These are phyloP conservation scores for Thalpophila matura DNA, from an alignment of 2,888 invertebrate genomes.

Conservation along the genomic window DNA sequence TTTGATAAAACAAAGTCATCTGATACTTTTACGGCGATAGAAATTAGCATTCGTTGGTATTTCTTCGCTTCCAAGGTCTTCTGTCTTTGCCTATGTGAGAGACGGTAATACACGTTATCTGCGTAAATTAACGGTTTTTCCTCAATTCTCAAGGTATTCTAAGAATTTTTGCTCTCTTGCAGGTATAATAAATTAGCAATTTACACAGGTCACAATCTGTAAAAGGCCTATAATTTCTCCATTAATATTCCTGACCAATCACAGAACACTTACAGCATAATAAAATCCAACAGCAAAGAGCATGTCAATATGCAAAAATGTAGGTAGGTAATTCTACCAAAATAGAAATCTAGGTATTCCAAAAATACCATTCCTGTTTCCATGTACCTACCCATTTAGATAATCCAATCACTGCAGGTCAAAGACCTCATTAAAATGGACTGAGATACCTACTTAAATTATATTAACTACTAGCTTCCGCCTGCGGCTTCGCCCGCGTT, in stretches of 20 bases:
- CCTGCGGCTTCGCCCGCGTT: too few species aligned
- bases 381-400: background rate
- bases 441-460: conserved; percentile 2
- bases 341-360: conserved; percentile 10
- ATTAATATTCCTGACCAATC: conserved; percentile 17
- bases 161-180: background rate
- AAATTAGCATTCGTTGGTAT: conserved; percentile 30
- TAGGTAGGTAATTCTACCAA: background rate
- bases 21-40: conserved; percentile 49
- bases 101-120: conserved; percentile 17
- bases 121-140: conserved; percentile 38
- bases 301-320: background rate
- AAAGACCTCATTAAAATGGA: conserved; percentile 1
- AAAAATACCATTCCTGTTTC: background rate
- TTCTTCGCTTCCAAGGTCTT: conserved; percentile 54
- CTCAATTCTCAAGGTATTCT: conserved; percentile 13
- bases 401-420: background rate
- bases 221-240: background rate
- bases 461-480: too few species aligned
- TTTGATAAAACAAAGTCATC: conserved; percentile 54
- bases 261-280: background rate
- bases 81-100: conserved; percentile 52
- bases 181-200: background rate
- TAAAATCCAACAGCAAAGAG: background rate
- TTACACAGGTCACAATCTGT: background rate